Percentiles rank a stretch among this genome's conserved stretches.
These are phyloP conservation scores for Drosophila atroscutellata DNA, from an alignment of 2,888 invertebrate genomes.

Conservation along the genomic window DNA sequence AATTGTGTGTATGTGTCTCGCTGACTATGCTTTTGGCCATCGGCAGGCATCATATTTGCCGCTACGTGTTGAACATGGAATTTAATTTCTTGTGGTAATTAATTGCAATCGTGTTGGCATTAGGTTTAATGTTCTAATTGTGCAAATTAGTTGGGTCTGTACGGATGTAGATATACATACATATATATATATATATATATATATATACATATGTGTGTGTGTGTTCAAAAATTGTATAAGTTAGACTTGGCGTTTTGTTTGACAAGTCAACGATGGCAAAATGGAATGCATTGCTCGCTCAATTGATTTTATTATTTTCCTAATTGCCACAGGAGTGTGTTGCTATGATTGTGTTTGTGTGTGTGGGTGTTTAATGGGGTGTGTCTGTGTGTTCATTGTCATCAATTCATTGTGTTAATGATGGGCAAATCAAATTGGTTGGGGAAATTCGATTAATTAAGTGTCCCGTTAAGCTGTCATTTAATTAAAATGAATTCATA, in stretches of 20 bases:
- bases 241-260: slow-evolving; percentile 53
- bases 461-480: slow-evolving; percentile 10
- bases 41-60: slow-evolving; percentile 63
- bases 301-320: slow-evolving; percentile 67
- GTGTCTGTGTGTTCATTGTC: slow-evolving; percentile 10
- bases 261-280: slow-evolving; percentile 56
- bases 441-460: slow-evolving; percentile 21
- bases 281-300: slow-evolving; percentile 48
- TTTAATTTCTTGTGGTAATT: slow-evolving; percentile 80
- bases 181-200: background rate
- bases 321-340: slow-evolving; percentile 43
- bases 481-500: slow-evolving; percentile 14
- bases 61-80: slow-evolving; percentile 79
- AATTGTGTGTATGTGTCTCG: slow-evolving; percentile 18
- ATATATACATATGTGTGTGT: slow-evolving; percentile 6
- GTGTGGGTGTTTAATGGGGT: background rate
- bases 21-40: slow-evolving; percentile 31
- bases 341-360: slow-evolving; percentile 2
- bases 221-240: slow-evolving; percentile 46
- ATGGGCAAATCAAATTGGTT: slow-evolving; percentile 16
- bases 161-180: background rate
- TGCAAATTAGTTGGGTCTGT: slow-evolving; percentile 38
- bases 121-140: slow-evolving; percentile 78
- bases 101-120: slow-evolving; percentile 81
- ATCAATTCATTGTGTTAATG: slow-evolving; percentile 33